Conservation (phyloP, 2,888 invertebrate species). For the Metallyticus violacea region DNA sequence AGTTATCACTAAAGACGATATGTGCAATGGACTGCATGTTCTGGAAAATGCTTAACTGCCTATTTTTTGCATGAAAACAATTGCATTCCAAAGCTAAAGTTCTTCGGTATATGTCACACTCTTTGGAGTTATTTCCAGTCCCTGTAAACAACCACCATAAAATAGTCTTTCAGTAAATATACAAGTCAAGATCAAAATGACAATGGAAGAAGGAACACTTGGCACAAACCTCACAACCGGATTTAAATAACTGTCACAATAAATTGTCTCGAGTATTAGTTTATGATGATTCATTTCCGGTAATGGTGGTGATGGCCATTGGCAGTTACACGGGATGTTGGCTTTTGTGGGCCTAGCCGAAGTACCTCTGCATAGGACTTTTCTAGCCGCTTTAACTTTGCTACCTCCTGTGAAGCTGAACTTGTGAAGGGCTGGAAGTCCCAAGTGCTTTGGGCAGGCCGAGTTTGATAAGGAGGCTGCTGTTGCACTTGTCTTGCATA, state of each 20-base stretch:
- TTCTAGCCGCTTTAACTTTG: slow-evolving; percentile 75
- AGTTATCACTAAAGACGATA: not conserved
- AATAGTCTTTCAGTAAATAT: not conserved
- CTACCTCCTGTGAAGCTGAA: slow-evolving; percentile 78
- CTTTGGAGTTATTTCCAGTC: not conserved
- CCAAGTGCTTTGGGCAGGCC: slow-evolving; percentile 23
- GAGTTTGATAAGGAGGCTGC: not conserved
- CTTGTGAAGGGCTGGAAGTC: slow-evolving; percentile 49
- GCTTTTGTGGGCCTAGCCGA: slow-evolving; percentile 35
- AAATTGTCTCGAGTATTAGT: not conserved
- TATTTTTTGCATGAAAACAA: not conserved
- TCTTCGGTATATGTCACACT: not conserved
- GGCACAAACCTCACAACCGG: slow-evolving; percentile 9
- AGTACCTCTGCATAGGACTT: slow-evolving; percentile 83
- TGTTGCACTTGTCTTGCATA: not conserved
- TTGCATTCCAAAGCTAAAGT: not conserved
- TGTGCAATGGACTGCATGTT: not conserved
- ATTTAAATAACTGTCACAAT: not conserved
- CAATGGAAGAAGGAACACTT: slow-evolving; percentile 14
- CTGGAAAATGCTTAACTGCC: not conserved
- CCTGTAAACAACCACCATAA: not conserved
- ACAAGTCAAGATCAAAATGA: not conserved
- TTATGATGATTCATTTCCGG: not conserved
- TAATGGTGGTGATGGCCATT: not conserved
- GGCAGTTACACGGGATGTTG: not conserved